Base-by-base conservation (phyloP, 2,113 vertebrate genomes). In the Pomatorhinus ruficollis region DNA sequence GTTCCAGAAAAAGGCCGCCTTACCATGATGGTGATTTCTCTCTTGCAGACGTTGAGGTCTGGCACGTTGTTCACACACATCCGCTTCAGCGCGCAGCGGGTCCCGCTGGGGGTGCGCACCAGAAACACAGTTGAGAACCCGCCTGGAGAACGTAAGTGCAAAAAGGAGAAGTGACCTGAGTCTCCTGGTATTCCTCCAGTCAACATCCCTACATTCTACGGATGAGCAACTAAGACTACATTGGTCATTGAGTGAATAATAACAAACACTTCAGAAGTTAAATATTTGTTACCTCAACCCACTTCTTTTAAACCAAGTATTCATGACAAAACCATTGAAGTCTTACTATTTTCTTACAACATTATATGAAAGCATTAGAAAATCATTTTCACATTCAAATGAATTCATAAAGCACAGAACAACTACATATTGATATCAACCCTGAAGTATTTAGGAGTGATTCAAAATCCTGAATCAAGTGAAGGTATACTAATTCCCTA, bases 1-100 rank as follows among this genome's bases (percentile, higher is more conserved):
- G 66, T 31, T 35, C 28, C 8, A 64, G 47, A 10, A 4, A 16
- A 68, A 0, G 18, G 33, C 72, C 66, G 69, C 59, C 99, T 98
- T 97, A 99, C 99, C 99, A 99, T 99, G 95, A 99, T 99, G 30
- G 98, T 99, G 95, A 99, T 99, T 98, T 99, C 99, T 57, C 99
- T 98, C 98, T 99, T 99, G 98, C 99, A 99, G 92, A 99, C 96
- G 80, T 98, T 99, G 91, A 99, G 98, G 95, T 99, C 99, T 2
- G 98, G 94, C 76, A 98, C 93, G 8, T 98, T 99, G 95, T 99
- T 99, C 59, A 99, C 99, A 54, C 98, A 99, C 99, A 99, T 99
- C 87, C 99, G 97, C 84, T 99, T 99, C 87, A 99, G 98, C 2
- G 99, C 99, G 31, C 99, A 99, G 40, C 99, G 99, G 6, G 98